Base-by-base conservation (phyloP, 2,797 vertebrate genomes). In the Eulemur albifrons region DNA sequence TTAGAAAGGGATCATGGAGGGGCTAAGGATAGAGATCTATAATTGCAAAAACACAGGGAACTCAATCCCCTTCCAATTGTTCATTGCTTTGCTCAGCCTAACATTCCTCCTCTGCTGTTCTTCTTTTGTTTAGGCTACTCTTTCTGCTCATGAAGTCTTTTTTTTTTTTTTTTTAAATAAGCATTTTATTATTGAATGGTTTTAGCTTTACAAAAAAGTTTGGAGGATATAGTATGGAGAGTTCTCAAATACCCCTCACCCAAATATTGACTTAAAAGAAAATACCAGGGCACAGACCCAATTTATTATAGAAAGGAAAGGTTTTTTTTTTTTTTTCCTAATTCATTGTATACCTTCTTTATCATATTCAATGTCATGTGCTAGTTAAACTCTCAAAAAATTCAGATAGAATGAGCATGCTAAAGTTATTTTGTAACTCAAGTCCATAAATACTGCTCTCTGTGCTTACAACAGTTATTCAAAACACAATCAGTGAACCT, bases 41-140 rank as follows among this genome's bases (percentile, higher is more conserved):
- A 95, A 86, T 72, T 90, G 69, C 40, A 80, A 95, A 96, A 94
- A 45, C 75, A 88, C 57, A 52, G 45, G 35, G n/a, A 87, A 76
- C n/a, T 84, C 48, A 76, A 4, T 23, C 4, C 6, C 23, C 25
- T 93, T 52, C 14, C 30, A 65, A 7, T 52, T 45, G 52, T 72
- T 73, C 43, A 3, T 40, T 8, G 6, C 52, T 50, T 45, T 72
- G 32, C 52, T 57, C 54, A 59, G n/a, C 13, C 23, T 35, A 54
- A 75, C 27, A 70, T 4, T 54, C 35, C 5, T 52, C 25, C 82
- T 91, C 54, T 84, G 32, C 57, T 84, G 13, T 75, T 4, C 38
- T 87, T 59, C 67, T 89, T 30, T 75, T 45, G 15, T 38, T 57
- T 5, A 20, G 54, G 45, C 7, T 57, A 30, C 69, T 77, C 15